A percentile compares a stretch with the other conserved stretches of the same genome.
Evolutionary conservation across 30 jellyfish, hydroid and myxozoan genomes (phyloP).

Genomic region (Hydra vulgaris): DNA sequence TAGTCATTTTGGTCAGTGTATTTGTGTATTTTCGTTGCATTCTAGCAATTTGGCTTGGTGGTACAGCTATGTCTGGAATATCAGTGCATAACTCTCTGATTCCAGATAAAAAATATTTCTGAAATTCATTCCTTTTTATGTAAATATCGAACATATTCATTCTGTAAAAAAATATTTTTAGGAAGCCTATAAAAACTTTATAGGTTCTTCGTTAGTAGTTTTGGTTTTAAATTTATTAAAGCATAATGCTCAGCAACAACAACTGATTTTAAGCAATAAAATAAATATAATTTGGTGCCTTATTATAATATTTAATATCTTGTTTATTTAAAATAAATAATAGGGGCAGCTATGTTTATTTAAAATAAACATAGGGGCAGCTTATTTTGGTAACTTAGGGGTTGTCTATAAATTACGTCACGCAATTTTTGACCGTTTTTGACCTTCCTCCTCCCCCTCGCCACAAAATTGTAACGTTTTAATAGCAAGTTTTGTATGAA

Average conservation of each 20-base stretch:
- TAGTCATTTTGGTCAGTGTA: neutral
- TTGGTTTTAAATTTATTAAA: neutral
- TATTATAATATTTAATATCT: neutral
- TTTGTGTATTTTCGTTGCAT: neutral
- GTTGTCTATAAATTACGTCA: too few relatives aligned
- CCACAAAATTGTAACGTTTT: too few relatives aligned
- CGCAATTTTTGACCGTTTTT: too few relatives aligned
- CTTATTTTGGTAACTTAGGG: neutral
- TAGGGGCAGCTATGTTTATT: too few relatives aligned
- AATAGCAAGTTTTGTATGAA: too few relatives aligned
- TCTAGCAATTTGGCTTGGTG: slow-evolving; percentile 4
- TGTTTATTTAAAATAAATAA: too few relatives aligned
- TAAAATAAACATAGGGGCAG: neutral
- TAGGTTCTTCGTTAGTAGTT: slow-evolving; percentile 1
- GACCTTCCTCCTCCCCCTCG: too few relatives aligned
- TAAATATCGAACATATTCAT: slow-evolving; percentile 13
- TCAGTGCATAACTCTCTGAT: slow-evolving; percentile 10
- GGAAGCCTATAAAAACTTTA: slow-evolving; percentile 26
- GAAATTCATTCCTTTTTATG: slow-evolving; percentile 9
- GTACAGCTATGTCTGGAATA: slow-evolving; percentile 13
- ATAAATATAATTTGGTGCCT: neutral
- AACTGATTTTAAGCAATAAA: neutral
- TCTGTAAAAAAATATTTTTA: slow-evolving; percentile 6
- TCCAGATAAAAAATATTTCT: slow-evolving; percentile 23
- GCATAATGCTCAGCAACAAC: neutral